Base-by-base conservation (phyloP, 2,797 vertebrate genomes). In the Acrossocheilus wenchowensis region DNA sequence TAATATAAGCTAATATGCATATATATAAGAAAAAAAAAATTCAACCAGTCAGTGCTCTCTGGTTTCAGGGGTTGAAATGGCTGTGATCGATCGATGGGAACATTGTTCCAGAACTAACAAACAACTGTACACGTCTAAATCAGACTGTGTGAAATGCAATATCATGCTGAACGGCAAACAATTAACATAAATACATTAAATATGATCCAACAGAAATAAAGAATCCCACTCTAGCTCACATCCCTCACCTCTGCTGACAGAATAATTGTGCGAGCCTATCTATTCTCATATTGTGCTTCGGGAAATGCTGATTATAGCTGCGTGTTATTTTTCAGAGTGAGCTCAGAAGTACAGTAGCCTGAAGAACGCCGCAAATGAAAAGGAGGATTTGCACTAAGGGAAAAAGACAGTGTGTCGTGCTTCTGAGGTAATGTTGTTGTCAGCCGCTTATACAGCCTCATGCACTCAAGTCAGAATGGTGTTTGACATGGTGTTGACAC, bases 301-400 rank as follows among this genome's bases (percentile, higher is more conserved):
- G 83, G 83, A 85, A 57, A 11, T 60, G 84, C 77, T 85, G 64
- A 84, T 84, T 84, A 85, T 80, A 80, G 84, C 75, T n/a, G 39
- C 4, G 19, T 64, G 84, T 81, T 73, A 54, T 86, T 66, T 86
- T 86, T 83, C 82, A 64, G 50, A 83, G 71, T 62, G 69, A 73
- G 36, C 50, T 66, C 78, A 75, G 26, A 73, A 75, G 57, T 81
- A 86, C 39, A 57, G 83, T 79, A 85, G 64, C 77, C 75, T 17
- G 39, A 57, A 86, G 68, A 81, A 74, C 0, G 15, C 69, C 4
- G 11, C 68, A 19, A 73, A 81, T 86, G 43, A 81, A 78, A 84
- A 73, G 50, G 72, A 66, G n/a, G 74, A 78, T 69, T 60, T 69
- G 45, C 48, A 69, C 60, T 85, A 12, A 80, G 21, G 39, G 69